Conservation (phyloP, 2,888 invertebrate species). For the Germaria angustata region DNA sequence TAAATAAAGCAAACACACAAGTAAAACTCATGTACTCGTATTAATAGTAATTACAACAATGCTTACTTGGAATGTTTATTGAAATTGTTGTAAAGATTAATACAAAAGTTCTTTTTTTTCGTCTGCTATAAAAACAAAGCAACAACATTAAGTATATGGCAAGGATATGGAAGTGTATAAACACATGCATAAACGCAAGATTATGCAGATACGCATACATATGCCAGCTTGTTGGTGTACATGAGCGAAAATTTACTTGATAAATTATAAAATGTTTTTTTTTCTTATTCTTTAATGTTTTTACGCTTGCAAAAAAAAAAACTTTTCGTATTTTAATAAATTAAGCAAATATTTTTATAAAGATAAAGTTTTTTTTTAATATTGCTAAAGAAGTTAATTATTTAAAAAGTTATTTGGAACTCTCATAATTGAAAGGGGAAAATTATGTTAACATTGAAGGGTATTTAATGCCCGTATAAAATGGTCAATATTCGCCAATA, state of each 20-base stretch:
- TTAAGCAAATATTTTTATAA: constrained; percentile 14
- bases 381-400: background rate
- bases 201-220: background rate
- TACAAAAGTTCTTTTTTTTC: constrained; percentile 5
- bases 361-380: background rate
- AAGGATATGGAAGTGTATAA: constrained; percentile 13
- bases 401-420: background rate
- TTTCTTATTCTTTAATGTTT: background rate
- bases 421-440: background rate
- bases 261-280: constrained; percentile 7
- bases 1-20: constrained; percentile 1
- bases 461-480: too few species aligned
- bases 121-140: constrained; percentile 1
- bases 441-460: background rate
- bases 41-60: constrained; percentile 53
- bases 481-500: too few species aligned
- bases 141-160: background rate
- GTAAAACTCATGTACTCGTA: constrained; percentile 51
- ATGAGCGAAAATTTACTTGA: background rate
- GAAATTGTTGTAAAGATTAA: constrained; percentile 63
- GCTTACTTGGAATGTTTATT: constrained; percentile 63
- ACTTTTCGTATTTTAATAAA: background rate
- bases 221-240: background rate
- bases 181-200: background rate
- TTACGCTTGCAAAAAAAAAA: too few species aligned